These are phyloP conservation scores for Phymastichus coffea DNA, from an alignment of 1,140 invertebrate genomes.

Conservation along the genomic window DNA sequence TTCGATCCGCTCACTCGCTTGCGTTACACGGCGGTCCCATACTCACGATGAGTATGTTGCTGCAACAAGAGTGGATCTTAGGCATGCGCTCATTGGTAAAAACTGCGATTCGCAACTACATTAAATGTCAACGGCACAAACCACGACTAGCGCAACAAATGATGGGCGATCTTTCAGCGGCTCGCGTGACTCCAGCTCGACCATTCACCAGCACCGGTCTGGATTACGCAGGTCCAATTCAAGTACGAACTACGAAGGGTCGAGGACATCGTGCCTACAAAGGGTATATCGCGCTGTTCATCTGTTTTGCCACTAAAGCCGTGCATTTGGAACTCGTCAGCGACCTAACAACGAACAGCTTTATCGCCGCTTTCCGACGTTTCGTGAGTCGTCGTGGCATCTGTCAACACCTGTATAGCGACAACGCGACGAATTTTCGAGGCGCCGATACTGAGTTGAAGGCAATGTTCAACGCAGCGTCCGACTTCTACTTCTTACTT, in stretches of 20 bases:
- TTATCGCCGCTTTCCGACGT: no score
- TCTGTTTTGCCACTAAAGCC: slow-evolving; percentile 32
- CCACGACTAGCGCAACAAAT: slow-evolving; percentile 10
- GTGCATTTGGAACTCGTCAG: slow-evolving; percentile 34
- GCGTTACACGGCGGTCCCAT: background rate
- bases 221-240: slow-evolving; percentile 50
- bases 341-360: slow-evolving; percentile 31
- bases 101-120: background rate
- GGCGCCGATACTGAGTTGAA: slow-evolving; percentile 2
- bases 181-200: slow-evolving; percentile 31
- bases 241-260: slow-evolving; percentile 25
- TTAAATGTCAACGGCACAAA: slow-evolving; percentile 5
- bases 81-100: background rate
- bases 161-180: slow-evolving; percentile 40
- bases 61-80: background rate
- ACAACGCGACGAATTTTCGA: no score
- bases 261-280: slow-evolving; percentile 30
- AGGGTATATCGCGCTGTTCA: slow-evolving; percentile 34
- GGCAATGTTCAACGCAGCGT: slow-evolving; percentile 7
- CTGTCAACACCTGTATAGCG: background rate
- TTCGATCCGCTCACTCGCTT: background rate
- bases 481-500: background rate
- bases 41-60: background rate
- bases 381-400: background rate
- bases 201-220: slow-evolving; percentile 44